Base-by-base conservation (phyloP, 2,888 invertebrate species). In the Aelia acuminata region DNA sequence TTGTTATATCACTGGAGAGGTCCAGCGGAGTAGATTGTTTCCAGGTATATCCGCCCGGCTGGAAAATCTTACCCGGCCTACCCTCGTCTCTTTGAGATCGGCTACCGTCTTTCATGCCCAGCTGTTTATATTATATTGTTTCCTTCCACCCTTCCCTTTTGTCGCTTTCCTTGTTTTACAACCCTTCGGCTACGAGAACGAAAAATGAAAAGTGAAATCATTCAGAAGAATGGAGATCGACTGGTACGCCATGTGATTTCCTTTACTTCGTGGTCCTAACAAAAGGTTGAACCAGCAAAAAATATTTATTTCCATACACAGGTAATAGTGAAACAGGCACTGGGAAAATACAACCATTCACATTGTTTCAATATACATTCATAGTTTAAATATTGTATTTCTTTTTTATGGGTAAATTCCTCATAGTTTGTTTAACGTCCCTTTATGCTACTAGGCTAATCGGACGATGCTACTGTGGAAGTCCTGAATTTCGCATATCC, bases 121-220 rank as follows among this genome's bases (percentile, higher is more conserved):
- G 35, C 63, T 70, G 63, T 70, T 35, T 70, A 35, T 70, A 18
- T 70, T 70, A 35, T 70, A 18, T 70, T 70, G 15, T 70, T 70
- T 35, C 35, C 63, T 35, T 70, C 4, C 20, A n/a, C 18, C 5
- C 31, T 31, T 20, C 13, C 35, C 26, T 70, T 70, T 70, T 35
- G 63, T 35, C 63, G 26, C 63, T 70, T 70, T 70, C 63, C 18
- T 70, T 70, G 35, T 70, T 70, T 70, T 70, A 35, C 18, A 7
- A 35, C 35, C 3, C 26, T 35, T 70, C 63, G 13, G 5, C 31
- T 18, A 70, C 63, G 43, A n/a, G 15, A 49, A 49, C 26, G 26
- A 57, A 70, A 26, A 70, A 18, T 4, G 18, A 63, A 18, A 31
- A 18, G 63, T 35, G 1, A 63, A 31, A 63, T 63, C 31, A 31